phyloP scores from a whole-genome alignment of 2,888 invertebrate species.

The Idaea straminata region DNA sequence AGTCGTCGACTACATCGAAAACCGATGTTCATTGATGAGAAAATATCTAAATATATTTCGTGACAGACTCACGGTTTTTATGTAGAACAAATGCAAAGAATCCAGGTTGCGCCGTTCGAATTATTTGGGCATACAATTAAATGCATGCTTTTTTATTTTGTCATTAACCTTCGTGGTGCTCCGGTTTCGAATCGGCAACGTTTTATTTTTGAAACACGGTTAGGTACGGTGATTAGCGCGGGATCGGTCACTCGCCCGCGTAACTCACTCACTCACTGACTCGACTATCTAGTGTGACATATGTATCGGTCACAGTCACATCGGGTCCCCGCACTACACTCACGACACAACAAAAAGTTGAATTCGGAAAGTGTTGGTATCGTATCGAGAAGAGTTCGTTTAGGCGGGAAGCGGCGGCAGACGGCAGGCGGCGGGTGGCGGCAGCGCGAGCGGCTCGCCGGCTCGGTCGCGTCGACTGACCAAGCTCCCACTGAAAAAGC shows the following conservation, averaged over 20 bases:
- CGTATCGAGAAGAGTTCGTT: conserved; percentile 8
- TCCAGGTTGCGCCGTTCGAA: conserved; percentile 49
- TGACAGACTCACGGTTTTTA: conserved; percentile 46
- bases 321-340: neutral
- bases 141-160: conserved; percentile 74
- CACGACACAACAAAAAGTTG: neutral
- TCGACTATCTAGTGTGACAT: conserved; percentile 3
- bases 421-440: conserved; percentile 35
- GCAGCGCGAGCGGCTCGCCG: conserved; percentile 63
- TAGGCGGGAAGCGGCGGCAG: conserved; percentile 42
- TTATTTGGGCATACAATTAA: conserved; percentile 60
- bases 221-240: conserved; percentile 59
- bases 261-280: conserved; percentile 13
- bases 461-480: conserved; percentile 62
- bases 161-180: conserved; percentile 78
- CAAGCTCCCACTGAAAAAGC: conserved; percentile 59
- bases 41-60: conserved; percentile 27
- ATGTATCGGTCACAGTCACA: neutral
- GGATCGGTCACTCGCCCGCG: conserved; percentile 12
- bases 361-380: neutral
- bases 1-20: neutral
- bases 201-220: conserved; percentile 76
- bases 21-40: conserved; percentile 20
- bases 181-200: conserved; percentile 75
- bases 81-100: conserved; percentile 40